Conservation (phyloP, 2,888 invertebrate species). For the Cephus pulcher region DNA sequence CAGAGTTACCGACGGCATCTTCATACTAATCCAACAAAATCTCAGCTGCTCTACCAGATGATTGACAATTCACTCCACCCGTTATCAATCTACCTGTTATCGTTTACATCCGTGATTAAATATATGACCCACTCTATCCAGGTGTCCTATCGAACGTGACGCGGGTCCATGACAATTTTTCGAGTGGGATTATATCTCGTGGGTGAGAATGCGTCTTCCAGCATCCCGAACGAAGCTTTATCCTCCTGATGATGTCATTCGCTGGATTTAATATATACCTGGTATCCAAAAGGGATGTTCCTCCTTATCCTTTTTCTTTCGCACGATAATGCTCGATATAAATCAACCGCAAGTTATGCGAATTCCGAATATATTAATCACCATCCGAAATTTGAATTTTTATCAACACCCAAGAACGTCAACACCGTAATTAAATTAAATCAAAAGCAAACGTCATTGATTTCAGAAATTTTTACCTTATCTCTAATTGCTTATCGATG, state of each 20-base stretch:
- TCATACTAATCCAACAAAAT: not conserved
- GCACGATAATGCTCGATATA: not conserved
- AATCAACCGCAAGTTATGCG: not conserved
- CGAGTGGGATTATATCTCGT: not conserved
- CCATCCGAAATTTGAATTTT: conserved; percentile 19
- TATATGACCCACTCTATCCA: not conserved
- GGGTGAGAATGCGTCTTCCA: not conserved
- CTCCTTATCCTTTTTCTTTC: not conserved
- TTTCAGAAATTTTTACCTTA: not conserved
- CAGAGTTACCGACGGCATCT: not conserved
- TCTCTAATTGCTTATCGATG: not conserved
- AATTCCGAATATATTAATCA: not conserved
- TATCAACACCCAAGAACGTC: conserved; percentile 6
- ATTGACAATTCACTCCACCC: not conserved
- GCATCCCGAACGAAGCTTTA: not conserved
- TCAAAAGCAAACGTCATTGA: not conserved
- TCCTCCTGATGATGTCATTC: not conserved
- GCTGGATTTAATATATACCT: not conserved
- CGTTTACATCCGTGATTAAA: not conserved
- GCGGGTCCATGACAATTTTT: not conserved
- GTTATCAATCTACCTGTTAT: not conserved
- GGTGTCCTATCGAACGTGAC: not conserved
- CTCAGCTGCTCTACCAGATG: not conserved
- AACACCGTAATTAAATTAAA: not conserved
- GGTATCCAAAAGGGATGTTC: not conserved